Evolutionary conservation across 37 sponge, comb jelly and placozoan species (phyloP).

Genomic region (Ephydatia muelleri): DNA sequence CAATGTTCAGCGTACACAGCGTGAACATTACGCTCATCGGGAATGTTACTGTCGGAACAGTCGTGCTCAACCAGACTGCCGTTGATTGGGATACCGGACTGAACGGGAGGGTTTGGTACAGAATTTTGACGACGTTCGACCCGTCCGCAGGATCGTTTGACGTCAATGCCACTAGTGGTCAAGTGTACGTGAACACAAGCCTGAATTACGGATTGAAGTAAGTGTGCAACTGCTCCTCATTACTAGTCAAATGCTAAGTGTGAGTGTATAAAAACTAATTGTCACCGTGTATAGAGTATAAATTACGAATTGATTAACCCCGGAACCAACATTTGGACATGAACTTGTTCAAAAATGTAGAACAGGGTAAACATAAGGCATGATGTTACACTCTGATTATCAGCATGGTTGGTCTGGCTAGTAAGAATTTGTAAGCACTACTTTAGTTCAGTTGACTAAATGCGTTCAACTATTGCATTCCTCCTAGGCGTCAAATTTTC

Average conservation of each 20-base stretch:
- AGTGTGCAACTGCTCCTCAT: constrained; percentile 4
- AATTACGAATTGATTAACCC: background rate
- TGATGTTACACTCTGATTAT: background rate
- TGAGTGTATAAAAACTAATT: background rate
- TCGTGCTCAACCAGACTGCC: constrained; percentile 51
- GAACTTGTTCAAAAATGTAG: background rate
- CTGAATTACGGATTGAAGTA: constrained; percentile 70
- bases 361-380: background rate
- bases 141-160: constrained; percentile 58
- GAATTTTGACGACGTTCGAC: constrained; percentile 59
- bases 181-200: constrained; percentile 19
- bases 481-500: constrained; percentile 16
- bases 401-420: background rate
- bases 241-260: too few species aligned
- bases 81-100: constrained; percentile 49
- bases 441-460: background rate
- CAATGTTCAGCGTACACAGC: constrained; percentile 24
- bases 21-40: constrained; percentile 55
- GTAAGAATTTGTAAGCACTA: background rate
- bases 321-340: background rate
- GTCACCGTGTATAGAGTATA: background rate
- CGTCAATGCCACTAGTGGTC: constrained; percentile 51
- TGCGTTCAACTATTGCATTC: constrained; percentile 4
- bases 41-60: constrained; percentile 9
- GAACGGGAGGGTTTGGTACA: constrained; percentile 54